Percentiles rank a stretch among this genome's conserved stretches.
Evolutionary conservation across 2,797 vertebrate genomes (phyloP).

Genomic region (Gymnothorax reevesii): DNA sequence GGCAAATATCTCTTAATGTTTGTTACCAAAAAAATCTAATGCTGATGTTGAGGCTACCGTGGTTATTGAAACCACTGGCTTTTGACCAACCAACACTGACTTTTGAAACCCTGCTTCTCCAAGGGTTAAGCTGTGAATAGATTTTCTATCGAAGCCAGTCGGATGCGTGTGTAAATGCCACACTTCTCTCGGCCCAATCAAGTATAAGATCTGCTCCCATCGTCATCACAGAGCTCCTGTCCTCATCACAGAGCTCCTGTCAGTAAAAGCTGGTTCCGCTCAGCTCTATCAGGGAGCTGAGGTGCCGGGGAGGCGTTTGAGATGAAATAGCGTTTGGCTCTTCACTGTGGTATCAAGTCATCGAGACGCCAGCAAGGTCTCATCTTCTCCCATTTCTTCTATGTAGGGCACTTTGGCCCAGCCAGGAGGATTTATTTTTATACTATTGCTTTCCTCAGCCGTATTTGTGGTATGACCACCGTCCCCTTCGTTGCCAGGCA

Average conservation of each 20-base stretch:
- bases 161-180: neutral
- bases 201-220: neutral
- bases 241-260: neutral
- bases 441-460: neutral
- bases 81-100: too few species aligned
- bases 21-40: too few species aligned
- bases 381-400: neutral
- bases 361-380: neutral
- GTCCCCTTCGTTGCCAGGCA: neutral
- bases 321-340: neutral
- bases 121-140: neutral
- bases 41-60: too few species aligned
- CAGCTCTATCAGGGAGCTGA: neutral
- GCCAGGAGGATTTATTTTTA: neutral
- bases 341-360: neutral
- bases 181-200: too few species aligned
- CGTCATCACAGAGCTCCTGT: neutral
- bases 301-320: neutral
- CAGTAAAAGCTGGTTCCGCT: neutral
- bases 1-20: too few species aligned
- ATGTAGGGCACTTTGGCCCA: neutral
- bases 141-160: neutral
- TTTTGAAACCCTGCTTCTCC: too few species aligned
- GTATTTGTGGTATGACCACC: neutral
- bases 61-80: too few species aligned